These are phyloP conservation scores for Pipistrellus kuhlii DNA, from an alignment of 2,797 vertebrate species.

Conservation along the genomic window DNA sequence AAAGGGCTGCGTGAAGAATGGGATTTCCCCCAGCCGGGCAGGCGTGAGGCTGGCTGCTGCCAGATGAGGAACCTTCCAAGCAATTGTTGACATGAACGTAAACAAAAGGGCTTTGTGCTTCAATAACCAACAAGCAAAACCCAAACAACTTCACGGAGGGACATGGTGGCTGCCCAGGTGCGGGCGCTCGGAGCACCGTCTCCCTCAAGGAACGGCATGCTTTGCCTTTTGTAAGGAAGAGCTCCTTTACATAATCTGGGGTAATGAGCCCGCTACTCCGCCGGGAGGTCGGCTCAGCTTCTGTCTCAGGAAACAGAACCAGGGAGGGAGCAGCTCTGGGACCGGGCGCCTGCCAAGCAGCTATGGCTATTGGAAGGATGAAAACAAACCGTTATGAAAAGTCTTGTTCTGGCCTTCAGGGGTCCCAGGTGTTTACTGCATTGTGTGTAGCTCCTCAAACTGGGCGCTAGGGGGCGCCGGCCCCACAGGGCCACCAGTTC, in stretches of 20 bases:
- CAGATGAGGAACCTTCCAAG: neutral
- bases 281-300: neutral
- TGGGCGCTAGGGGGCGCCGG: accelerated
- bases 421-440: neutral
- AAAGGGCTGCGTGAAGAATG: neutral
- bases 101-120: neutral
- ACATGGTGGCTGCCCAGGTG: neutral
- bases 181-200: neutral
- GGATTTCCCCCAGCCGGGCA: constrained; percentile 5
- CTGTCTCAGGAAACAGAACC: constrained; percentile 52
- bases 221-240: constrained; percentile 14
- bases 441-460: neutral
- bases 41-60: neutral
- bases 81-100: neutral
- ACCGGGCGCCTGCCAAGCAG: neutral
- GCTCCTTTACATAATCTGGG: neutral
- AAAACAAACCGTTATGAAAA: constrained; percentile 45
- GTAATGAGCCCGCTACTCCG: constrained; percentile 23
- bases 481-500: neutral
- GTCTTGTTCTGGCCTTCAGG: neutral
- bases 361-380: neutral
- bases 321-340: neutral
- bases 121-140: neutral
- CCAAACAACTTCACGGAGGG: neutral
- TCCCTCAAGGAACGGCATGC: neutral